A percentile compares a stretch with the other conserved stretches of the same genome.
Conservation (phyloP, 2,888 invertebrate species). For the Pseudococcus viburni region DNA sequence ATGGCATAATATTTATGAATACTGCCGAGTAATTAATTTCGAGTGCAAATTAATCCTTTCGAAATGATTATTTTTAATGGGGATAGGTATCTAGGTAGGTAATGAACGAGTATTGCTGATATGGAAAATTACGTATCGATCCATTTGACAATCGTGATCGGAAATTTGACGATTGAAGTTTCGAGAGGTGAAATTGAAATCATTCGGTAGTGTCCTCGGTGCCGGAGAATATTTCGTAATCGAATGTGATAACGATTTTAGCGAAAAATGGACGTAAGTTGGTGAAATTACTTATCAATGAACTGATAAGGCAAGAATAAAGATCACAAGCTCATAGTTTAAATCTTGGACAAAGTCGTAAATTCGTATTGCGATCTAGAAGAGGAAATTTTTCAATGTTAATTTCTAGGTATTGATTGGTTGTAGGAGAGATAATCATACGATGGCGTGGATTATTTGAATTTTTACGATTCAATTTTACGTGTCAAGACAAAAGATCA, state of each 20-base stretch:
- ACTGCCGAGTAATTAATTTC: background rate
- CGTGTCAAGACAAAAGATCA: background rate
- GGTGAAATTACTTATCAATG: constrained; percentile 31
- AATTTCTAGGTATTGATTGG: background rate
- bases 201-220: background rate
- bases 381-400: constrained; percentile 11
- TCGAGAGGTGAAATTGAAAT: background rate
- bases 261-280: background rate
- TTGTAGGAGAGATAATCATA: background rate
- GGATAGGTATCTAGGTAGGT: background rate
- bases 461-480: background rate
- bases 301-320: constrained; percentile 45
- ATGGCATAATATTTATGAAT: constrained; percentile 11
- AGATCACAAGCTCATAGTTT: constrained; percentile 28
- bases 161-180: background rate
- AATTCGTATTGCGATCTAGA: constrained; percentile 3
- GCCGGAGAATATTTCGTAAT: background rate
- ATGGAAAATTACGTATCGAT: background rate
- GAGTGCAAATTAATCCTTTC: background rate
- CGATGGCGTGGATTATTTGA: background rate
- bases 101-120: background rate
- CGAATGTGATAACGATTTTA: background rate
- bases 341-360: constrained; percentile 32
- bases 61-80: background rate
- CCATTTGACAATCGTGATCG: too few species aligned